Evolutionary conservation across 2,888 invertebrate species (phyloP), one percentile per base, ranked within the genome.

Genomic region (Phoronis australis): DNA sequence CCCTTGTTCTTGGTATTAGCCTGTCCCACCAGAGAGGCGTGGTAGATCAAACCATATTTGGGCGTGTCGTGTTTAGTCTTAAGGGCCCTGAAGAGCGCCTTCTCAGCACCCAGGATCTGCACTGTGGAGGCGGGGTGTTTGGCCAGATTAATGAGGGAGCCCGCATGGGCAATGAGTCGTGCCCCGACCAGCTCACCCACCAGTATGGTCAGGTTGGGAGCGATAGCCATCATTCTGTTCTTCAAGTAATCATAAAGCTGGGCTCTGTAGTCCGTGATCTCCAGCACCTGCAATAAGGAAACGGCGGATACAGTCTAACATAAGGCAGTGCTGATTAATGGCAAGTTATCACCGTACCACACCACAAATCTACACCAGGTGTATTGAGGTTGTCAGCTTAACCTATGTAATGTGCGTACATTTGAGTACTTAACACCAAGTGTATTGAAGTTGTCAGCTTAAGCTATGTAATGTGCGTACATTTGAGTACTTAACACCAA

Each of bases 61-160:
- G 99, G 99, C 0, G 99, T 99, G 71, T 97, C 94, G 70, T 93
- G 90, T 71, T 94, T 94, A 0, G 95, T 91, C 78, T 99, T 99
- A 20, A 99, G 80, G 0, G 99, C 97, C 59, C 97, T 82, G 80
- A 99, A 99, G 12, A 99, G 79, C 0, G 97, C 97, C 73, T 99
- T 99, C 74, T 99, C 99, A 0, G 99, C 97, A 54, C 97, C 99
- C 50, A 97, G 84, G 65, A 99, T 96, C 80, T 99, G 97, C 4
- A 99, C 83, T 0, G 97, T 99, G 0, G 97, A 99, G 0, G 97
- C 93, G 0, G 99, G 96, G 74, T 95, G 92, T 75, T 99, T 99
- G 0, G 99, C 96, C 52, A 99, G 81, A 78, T 93, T 96, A 68
- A 95, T 86, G 25, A 99, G 79, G 0, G 96, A 96, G 44, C 83